Base-by-base conservation (phyloP, 2,797 vertebrate genomes). In the Bovichtus diacanthus region DNA sequence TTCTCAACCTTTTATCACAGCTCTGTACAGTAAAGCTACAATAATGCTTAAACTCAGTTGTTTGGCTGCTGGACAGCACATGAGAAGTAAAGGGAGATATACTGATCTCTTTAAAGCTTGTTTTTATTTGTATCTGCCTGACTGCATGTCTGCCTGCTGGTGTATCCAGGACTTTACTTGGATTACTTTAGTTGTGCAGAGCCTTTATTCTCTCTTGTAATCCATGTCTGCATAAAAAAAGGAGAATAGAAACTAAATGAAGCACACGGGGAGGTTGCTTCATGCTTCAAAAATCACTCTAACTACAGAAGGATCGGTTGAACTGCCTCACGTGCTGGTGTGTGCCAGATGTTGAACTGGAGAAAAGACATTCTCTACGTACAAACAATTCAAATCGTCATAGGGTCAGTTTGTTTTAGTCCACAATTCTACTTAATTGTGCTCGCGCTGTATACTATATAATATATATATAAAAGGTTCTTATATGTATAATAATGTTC, bases 201-300 rank as follows among this genome's bases (percentile, higher is more conserved):
- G 21, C 47, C 67, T 67, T 59, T 21, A 25, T 25, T 74, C 68
- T 16, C 46, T 58, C n/a, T 70, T 43, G 61, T 74, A 71, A 51
- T 64, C n/a, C 16, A 38, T 4, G 5, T 44, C 61, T 79, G 27
- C 53, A 50, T 53, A 9, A 61, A 72, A 72, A 46, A 65, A 56
- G n/a, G 29, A 16, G 29, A 76, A 74, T 43, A 31, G 19, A 62
- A 50, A 66, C 44, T 74, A 76, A 70, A 78, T 74, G 46, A 72
- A 78, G 67, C 46, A 54, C 68, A 51, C 6, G 61, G 43, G 18
- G 54, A 70, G 11, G 21, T 64, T 27, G 59, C 77, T 88, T 83
- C 59, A 77, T 81, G 73, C 79, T 74, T 79, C 41, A 64, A 25
- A 38, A 72, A 60, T 71, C 47, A 29, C 23, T 34, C 60, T 34